Evolutionary conservation across 2,888 invertebrate species (phyloP).

Genomic region (Tipula confusa): DNA sequence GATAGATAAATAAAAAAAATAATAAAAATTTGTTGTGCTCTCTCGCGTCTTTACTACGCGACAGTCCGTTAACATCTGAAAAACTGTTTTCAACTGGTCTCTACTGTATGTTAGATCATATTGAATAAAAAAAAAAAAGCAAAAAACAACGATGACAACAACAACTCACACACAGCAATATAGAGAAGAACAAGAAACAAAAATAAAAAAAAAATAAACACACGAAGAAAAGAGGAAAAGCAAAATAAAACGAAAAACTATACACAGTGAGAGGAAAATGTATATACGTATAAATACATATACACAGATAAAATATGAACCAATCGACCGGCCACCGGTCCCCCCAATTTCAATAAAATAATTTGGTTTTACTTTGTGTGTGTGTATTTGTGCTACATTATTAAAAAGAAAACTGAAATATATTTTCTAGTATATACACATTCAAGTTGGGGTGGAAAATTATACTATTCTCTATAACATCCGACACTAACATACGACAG

Average conservation of each 20-base stretch:
- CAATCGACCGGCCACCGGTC: constrained; percentile 30
- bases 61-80: constrained; percentile 51
- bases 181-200: not conserved
- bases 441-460: not conserved
- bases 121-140: not conserved
- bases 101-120: constrained; percentile 28
- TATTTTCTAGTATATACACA: not conserved
- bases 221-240: constrained; percentile 1
- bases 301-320: not conserved
- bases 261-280: not conserved
- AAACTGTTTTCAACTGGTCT: constrained; percentile 27
- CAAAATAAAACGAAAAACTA: constrained; percentile 12
- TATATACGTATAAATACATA: not conserved
- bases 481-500: not conserved
- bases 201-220: not conserved
- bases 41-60: constrained; percentile 49
- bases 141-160: constrained; percentile 12
- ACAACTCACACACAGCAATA: not conserved
- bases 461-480: not conserved
- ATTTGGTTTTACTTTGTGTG: not conserved
- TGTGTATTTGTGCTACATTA: not conserved
- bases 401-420: constrained; percentile 4
- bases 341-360: not conserved
- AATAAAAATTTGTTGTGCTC: not conserved
- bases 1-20: constrained; percentile 26